A percentile compares a stretch with the other conserved stretches of the same genome.
Evolutionary conservation across 2,113 vertebrate species (phyloP).

Genomic region (Megaceryle maxima): DNA sequence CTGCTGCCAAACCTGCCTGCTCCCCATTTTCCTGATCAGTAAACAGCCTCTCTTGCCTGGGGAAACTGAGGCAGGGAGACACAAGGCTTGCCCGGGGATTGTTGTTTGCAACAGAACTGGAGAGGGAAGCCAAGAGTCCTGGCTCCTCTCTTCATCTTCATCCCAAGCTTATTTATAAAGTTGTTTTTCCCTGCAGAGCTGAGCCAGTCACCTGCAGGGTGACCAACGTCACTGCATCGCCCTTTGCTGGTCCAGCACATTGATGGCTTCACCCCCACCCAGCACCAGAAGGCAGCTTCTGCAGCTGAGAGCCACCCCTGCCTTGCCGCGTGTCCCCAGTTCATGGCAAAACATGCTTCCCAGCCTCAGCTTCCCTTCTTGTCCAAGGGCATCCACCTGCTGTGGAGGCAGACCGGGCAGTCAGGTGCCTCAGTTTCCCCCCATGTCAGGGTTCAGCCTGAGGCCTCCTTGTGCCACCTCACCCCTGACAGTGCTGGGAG

Average conservation of each 20-base stretch:
- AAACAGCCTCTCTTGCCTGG: not conserved
- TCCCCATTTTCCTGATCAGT: rapidly evolving
- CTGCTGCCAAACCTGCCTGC: not conserved
- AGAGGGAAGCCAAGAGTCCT: not conserved
- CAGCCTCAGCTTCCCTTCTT: not conserved
- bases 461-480: not conserved
- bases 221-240: rapidly evolving
- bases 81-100: not conserved
- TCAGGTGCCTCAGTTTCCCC: not conserved
- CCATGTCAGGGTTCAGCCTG: rapidly evolving
- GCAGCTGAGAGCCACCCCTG: rapidly evolving
- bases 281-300: not conserved
- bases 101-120: not conserved
- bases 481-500: rapidly evolving
- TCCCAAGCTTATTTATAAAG: not conserved
- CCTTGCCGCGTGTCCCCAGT: rapidly evolving
- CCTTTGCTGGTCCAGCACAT: not conserved
- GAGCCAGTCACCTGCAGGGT: rapidly evolving
- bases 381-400: not conserved
- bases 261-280: not conserved
- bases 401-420: not conserved
- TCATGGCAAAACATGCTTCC: not conserved
- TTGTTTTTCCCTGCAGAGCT: not conserved
- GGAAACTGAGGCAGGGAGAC: constrained; percentile 54
- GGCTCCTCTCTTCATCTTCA: not conserved